Evolutionary conservation across 2,888 invertebrate species (phyloP), one percentile per base, ranked within the genome.

Genomic region (Chirona hameri): DNA sequence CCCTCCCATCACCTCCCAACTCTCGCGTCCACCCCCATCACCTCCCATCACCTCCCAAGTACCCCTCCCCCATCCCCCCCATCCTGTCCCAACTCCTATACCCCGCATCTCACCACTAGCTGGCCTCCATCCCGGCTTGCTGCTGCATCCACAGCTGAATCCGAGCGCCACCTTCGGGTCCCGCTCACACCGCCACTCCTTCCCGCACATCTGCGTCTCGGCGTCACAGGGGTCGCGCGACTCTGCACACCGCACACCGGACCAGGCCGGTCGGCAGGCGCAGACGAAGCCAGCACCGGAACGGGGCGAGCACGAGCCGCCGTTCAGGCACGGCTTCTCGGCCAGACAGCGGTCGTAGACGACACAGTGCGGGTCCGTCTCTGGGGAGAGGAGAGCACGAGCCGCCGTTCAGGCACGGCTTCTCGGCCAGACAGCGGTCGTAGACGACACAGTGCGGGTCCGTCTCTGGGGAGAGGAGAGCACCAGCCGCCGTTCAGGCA

Each of bases 281-380:
- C 80, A 80, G 5, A 52, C 80, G 80, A 24, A 48, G 27, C 80
- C 52, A 27, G 52, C 48, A 18, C 52, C 52, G 12, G 52, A 18
- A 18, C 52, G 55, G 12, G 48, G 52, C 15, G 55, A 12, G 29
- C 80, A 80, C 52, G 27, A 29, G 27, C 52, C 80, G 27, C 80
- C 80, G 55, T 80, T 80, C 80, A 39, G 80, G 52, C 80, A 80
- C 80, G 80, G 55, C 52, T 52, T n/a, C 27, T 52, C 48, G 2
- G 80, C 80, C 29, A 18, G 80, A n/a, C 80, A 80, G 4, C 21
- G 24, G 80, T 80, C 80, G 48, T 52, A 48, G 4, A 80, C 29
- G 14, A 52, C 52, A 29, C 80, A 80, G 80, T 27, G 80, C 27
- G 80, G 80, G 52, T 80, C 80, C 14, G 27, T 15, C 27, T 29